Percentiles rank a stretch among this genome's conserved stretches.
Conservation (phyloP, 2,113 vertebrate species). For the Australoheros scitulus region DNA sequence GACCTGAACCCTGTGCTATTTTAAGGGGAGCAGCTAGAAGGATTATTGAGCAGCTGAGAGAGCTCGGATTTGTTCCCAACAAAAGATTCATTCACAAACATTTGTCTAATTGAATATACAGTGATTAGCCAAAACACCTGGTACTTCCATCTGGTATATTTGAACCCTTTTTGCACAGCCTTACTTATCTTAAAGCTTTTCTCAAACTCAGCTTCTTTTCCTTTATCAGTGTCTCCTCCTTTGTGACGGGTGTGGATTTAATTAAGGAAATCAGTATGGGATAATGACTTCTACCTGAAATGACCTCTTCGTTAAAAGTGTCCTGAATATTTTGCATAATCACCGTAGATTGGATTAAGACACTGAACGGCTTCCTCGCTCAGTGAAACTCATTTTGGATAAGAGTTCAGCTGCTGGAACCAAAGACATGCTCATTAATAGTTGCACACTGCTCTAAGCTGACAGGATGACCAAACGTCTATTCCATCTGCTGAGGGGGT, state of each 20-base stretch:
- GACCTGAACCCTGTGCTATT: constrained; percentile 50
- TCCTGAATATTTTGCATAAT: constrained; percentile 48
- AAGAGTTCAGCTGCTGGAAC: neutral
- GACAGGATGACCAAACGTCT: constrained; percentile 11
- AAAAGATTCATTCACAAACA: constrained; percentile 13
- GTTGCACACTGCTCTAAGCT: neutral
- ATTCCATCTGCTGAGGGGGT: constrained; percentile 25
- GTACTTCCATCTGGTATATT: neutral
- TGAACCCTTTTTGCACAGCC: neutral
- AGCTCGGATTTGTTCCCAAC: constrained; percentile 17
- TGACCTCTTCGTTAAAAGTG: constrained; percentile 39
- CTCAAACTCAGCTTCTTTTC: constrained; percentile 39
- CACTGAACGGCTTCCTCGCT: neutral
- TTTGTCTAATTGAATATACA: constrained; percentile 13
- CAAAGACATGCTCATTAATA: constrained; percentile 17
- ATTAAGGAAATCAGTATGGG: constrained; percentile 51
- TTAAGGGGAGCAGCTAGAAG: constrained; percentile 6
- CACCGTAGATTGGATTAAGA: constrained; percentile 45
- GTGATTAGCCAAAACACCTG: constrained; percentile 20
- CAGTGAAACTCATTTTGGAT: constrained; percentile 4
- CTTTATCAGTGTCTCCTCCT: constrained; percentile 39
- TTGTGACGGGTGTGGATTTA: constrained; percentile 55
- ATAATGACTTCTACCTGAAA: constrained; percentile 55
- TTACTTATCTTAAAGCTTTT: constrained; percentile 48
- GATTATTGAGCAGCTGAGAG: constrained; percentile 23